phyloP scores from a whole-genome alignment of 2,888 invertebrate genomes.

The Zhuqinia jingwanae region DNA sequence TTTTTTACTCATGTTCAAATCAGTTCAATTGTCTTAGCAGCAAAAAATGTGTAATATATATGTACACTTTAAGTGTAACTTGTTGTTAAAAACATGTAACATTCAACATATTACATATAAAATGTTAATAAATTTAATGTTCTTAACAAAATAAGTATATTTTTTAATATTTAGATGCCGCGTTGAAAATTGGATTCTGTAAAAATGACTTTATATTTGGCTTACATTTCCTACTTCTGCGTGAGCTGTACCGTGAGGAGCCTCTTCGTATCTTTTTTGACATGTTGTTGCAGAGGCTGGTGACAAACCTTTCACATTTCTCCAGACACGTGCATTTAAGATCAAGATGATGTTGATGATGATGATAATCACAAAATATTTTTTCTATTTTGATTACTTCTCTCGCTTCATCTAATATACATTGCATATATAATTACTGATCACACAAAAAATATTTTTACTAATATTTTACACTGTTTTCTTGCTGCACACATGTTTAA shows the following conservation, averaged over 20 bases:
- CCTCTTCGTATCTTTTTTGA: conserved; percentile 76
- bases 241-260: conserved; percentile 77
- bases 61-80: too few species aligned
- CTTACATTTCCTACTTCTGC: conserved; percentile 76
- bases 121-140: too few species aligned
- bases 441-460: too few species aligned
- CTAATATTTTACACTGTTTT: neutral
- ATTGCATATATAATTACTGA: too few species aligned
- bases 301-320: conserved; percentile 56
- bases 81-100: neutral
- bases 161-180: too few species aligned
- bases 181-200: too few species aligned
- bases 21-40: conserved; percentile 6
- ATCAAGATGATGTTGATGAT: neutral
- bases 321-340: conserved; percentile 23
- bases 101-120: neutral
- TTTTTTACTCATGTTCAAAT: conserved; percentile 1
- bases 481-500: neutral
- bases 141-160: too few species aligned
- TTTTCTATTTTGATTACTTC: conserved; percentile 22
- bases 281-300: conserved; percentile 57
- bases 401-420: neutral
- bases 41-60: too few species aligned
- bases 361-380: neutral
- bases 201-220: neutral